Conservation (phyloP, 2,888 invertebrate genomes). For the Drosophila subsilvestris region DNA sequence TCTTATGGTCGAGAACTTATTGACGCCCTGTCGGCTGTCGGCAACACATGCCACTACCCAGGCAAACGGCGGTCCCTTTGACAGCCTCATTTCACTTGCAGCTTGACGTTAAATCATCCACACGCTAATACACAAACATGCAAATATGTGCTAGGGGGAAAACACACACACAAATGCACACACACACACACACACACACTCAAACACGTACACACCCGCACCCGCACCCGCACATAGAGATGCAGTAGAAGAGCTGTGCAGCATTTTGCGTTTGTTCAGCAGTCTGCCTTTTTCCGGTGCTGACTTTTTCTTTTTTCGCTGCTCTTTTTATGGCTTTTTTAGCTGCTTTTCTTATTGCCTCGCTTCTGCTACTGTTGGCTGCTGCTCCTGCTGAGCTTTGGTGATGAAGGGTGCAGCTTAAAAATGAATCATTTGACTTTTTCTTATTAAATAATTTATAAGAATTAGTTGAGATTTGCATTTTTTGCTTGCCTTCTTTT, state of each 20-base stretch:
- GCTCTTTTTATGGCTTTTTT: conserved; percentile 39
- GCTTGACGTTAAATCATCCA: conserved; percentile 55
- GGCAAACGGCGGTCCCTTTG: conserved; percentile 44
- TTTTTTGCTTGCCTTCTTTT: conserved; percentile 55
- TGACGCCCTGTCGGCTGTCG: conserved; percentile 36
- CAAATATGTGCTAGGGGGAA: background rate
- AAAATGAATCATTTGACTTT: conserved; percentile 81
- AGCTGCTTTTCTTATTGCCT: conserved; percentile 29
- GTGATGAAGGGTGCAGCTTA: conserved; percentile 80
- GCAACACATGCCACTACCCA: conserved; percentile 37
- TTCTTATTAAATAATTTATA: conserved; percentile 80
- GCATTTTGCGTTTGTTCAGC: conserved; percentile 35
- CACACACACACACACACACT: background rate
- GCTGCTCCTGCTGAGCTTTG: conserved; percentile 75
- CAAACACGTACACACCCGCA: background rate
- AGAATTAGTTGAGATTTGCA: conserved; percentile 81
- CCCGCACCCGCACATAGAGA: background rate
- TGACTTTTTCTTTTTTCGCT: conserved; percentile 35
- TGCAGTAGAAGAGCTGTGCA: conserved; percentile 26
- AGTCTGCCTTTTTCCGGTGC: conserved; percentile 37
- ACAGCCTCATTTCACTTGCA: conserved; percentile 51
- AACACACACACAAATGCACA: background rate
- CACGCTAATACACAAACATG: conserved; percentile 1
- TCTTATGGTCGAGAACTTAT: conserved; percentile 33
- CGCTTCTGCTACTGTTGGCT: conserved; percentile 21